A percentile compares a stretch with the other conserved stretches of the same genome.
phyloP scores from a whole-genome alignment of 2,888 invertebrate species.

The Conomelus anceps region DNA sequence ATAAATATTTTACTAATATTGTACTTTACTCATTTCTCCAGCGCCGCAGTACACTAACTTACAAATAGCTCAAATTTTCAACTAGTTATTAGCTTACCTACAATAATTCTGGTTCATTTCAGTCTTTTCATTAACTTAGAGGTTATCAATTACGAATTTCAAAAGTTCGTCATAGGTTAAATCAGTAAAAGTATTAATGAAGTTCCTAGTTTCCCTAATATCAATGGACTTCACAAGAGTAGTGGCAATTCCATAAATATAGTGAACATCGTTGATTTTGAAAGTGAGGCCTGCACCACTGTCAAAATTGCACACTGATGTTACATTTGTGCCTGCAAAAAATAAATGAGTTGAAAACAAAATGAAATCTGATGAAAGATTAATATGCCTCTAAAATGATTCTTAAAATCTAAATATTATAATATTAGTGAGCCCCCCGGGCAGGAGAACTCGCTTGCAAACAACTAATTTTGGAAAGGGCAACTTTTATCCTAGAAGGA shows the following conservation, averaged over 20 bases:
- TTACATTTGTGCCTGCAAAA: background rate
- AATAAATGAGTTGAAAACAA: background rate
- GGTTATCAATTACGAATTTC: background rate
- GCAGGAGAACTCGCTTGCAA: no score
- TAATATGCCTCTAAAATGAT: no score
- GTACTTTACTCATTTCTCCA: background rate
- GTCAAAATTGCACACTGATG: slow-evolving; percentile 19
- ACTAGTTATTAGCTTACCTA: background rate
- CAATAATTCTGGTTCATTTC: background rate
- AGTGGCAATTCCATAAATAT: slow-evolving; percentile 30
- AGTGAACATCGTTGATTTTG: slow-evolving; percentile 18
- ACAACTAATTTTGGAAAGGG: no score
- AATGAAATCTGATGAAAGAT: no score
- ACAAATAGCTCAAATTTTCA: background rate
- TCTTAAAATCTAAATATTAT: no score
- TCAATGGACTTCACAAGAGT: background rate
- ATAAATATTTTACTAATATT: no score
- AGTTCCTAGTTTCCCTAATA: background rate
- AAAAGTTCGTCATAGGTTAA: background rate
- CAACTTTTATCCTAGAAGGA: no score
- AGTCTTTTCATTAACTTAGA: background rate
- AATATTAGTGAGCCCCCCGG: no score
- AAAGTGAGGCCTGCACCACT: slow-evolving; percentile 33
- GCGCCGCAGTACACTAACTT: background rate
- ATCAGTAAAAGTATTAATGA: background rate